Base-by-base conservation (phyloP, 2,888 invertebrate species). In the Drosophila multiciliata region DNA sequence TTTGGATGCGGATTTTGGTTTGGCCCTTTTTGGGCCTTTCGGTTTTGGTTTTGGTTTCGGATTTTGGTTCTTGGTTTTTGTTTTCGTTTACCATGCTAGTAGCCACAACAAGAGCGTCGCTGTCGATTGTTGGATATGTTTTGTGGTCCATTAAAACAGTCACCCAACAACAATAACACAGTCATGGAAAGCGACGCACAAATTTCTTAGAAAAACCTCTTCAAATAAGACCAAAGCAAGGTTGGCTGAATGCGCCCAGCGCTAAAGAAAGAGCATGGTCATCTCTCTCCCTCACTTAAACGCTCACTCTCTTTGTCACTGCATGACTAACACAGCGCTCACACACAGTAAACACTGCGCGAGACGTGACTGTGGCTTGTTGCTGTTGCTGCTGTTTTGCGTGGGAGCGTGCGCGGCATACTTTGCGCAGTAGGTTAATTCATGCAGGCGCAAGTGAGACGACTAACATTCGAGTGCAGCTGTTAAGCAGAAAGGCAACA, bases 91-190 rank as follows among this genome's bases (percentile, higher is more conserved):
- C 42, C 45, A 32, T 63, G 40, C 38, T 48, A 62, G 54, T 36
- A 66, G 66, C 76, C 75, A 59, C 76, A 67, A 62, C 66, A 64
- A 76, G 58, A 63, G 62, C 58, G 40, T 40, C 23, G 55, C 40
- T 40, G 58, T 49, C 40, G 58, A 42, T 32, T 57, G 15, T 57
- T 38, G 29, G 29, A 40, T 53, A 33, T 49, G 49, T 81, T 83
- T 89, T 89, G 88, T 73, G 88, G 86, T 87, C 83, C 78, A 87
- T 87, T 87, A 88, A 87, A 83, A 76, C 73, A 71, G 68, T 61
- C 82, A 65, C 45, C 60, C 50, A 58, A 62, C 36, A 48, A 48
- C 58, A 66, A 42, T 73, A 77, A 71, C 50, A 83, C 82, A 64
- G 64, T 84, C 75, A 75, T 89, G 78, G 86, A 87, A 87, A 80